These are phyloP conservation scores for Phasianus colchicus DNA, from an alignment of 2,113 vertebrate species.

Conservation along the genomic window DNA sequence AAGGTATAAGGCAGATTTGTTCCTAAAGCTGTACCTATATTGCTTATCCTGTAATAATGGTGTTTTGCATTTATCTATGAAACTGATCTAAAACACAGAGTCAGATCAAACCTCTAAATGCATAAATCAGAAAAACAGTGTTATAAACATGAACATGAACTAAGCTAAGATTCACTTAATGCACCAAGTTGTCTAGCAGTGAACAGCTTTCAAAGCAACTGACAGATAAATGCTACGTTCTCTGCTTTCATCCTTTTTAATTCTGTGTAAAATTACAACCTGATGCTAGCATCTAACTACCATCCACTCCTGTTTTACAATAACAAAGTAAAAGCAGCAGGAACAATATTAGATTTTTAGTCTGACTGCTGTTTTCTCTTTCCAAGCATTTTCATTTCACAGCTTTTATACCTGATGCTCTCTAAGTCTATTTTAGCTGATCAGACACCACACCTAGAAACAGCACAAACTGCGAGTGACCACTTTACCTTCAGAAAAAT, in stretches of 20 bases:
- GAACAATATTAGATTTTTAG: background rate
- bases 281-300: background rate
- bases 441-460: conserved; percentile 54
- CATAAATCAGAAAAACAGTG: conserved; percentile 9
- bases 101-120: background rate
- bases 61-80: background rate
- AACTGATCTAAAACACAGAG: background rate
- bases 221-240: background rate
- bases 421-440: conserved; percentile 33
- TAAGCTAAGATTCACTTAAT: background rate
- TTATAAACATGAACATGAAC: background rate
- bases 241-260: background rate
- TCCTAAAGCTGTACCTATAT: background rate
- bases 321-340: background rate
- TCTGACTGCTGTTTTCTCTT: background rate
- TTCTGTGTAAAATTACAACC: background rate
- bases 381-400: conserved; percentile 41
- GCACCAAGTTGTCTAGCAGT: background rate
- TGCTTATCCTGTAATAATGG: background rate
- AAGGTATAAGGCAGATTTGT: background rate
- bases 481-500: conserved; percentile 98
- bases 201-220: conserved; percentile 5
- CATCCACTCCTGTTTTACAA: background rate
- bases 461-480: conserved; percentile 65
- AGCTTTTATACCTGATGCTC: conserved; percentile 41